Evolutionary conservation across 2,888 invertebrate genomes (phyloP), one percentile per base, ranked within the genome.

Genomic region (Andrena chrysosceles): DNA sequence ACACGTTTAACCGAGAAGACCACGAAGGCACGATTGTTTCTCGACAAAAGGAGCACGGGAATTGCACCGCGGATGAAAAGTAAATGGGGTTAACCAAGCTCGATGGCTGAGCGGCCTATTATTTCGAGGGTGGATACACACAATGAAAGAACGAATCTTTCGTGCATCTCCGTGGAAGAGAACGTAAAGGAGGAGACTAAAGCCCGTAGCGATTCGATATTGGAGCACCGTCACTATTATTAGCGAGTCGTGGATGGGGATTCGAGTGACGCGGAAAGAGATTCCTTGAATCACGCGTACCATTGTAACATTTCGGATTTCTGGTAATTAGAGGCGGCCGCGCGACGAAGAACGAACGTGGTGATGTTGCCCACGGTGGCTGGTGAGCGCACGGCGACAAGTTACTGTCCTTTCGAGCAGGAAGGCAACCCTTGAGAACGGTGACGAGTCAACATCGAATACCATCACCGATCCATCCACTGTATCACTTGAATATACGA

Each of bases 401-500:
- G 84, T 88, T 87, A 83, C 66, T 83, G 77, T 77, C 81, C 83
- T 80, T 85, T 85, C 56, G 79, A 86, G 80, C 77, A 81, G 85
- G 85, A 85, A 84, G 85, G 77, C 73, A 87, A 71, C 83, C 82
- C 78, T 87, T 80, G 86, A 90, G 81, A 86, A 69, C 85, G 88
- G 83, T 88, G 88, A 90, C 89, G 83, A 88, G 85, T 88, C 81
- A 85, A 89, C 87, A 87, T 82, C 85, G 87, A 79, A 82, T 73
- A 76, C 83, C 81, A 85, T 86, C 84, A 87, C 88, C 84, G 86
- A 87, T 87, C 83, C 85, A 84, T 89, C 83, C 85, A 86, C 85
- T 69, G 84, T 85, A 86, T 88, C 87, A 82, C 79, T 86, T 76
- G 81, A 84, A 81, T 77, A 54, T 63, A 80, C 77, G 62, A 79